phyloP scores from a whole-genome alignment of 2,888 invertebrate species.

The Caenorhabditis macrosperma region DNA sequence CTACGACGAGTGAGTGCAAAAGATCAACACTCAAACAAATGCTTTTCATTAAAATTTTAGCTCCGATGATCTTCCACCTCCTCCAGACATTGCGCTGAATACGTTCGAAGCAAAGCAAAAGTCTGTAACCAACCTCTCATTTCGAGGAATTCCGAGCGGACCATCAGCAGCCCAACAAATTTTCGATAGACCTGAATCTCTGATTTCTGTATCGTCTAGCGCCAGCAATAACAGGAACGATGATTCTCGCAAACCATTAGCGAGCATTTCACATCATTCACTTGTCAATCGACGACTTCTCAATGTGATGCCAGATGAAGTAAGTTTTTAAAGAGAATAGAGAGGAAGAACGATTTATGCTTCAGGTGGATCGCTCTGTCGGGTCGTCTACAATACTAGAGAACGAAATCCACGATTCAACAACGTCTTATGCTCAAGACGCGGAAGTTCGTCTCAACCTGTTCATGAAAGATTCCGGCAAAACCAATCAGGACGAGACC shows the following conservation, averaged over 20 bases:
- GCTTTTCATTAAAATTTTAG: constrained; percentile 11
- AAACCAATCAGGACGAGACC: constrained; percentile 64
- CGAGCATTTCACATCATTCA: constrained; percentile 49
- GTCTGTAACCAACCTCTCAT: constrained; percentile 67
- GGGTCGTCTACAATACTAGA: constrained; percentile 71
- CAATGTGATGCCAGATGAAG: constrained; percentile 66
- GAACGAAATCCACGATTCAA: constrained; percentile 61
- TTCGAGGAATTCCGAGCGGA: constrained; percentile 54
- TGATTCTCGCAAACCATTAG: constrained; percentile 21
- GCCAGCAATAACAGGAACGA: constrained; percentile 14
- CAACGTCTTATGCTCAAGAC: constrained; percentile 63
- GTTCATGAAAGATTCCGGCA: constrained; percentile 62
- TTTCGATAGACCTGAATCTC: constrained; percentile 66
- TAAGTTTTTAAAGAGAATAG: constrained; percentile 21
- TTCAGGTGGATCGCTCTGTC: constrained; percentile 67
- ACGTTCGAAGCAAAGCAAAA: constrained; percentile 62
- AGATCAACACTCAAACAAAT: not conserved
- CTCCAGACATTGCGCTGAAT: constrained; percentile 62
- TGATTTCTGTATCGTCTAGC: constrained; percentile 41
- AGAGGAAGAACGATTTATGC: too few relatives aligned
- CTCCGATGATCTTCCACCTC: constrained; percentile 60
- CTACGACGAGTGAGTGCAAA: constrained; percentile 41
- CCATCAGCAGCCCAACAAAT: constrained; percentile 56
- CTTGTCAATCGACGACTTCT: constrained; percentile 54
- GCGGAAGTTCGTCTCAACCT: constrained; percentile 69